phyloP scores from a whole-genome alignment of 2,113 vertebrate genomes.

The Proterorhinus semilunaris region DNA sequence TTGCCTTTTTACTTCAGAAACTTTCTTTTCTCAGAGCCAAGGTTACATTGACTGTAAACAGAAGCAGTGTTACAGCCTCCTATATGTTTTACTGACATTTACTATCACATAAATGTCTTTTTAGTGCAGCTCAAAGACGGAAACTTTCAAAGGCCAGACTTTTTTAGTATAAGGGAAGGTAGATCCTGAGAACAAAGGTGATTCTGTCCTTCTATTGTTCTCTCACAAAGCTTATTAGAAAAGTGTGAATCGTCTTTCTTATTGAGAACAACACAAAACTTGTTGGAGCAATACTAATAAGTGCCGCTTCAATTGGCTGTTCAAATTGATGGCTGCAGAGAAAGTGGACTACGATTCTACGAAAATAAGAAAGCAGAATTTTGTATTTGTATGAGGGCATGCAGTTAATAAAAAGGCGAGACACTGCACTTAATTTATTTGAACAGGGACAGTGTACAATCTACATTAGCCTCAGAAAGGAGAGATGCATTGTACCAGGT shows the following conservation, averaged over 20 bases:
- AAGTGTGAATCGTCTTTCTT: background rate
- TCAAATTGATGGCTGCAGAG: too few species aligned
- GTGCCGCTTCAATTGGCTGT: too few species aligned
- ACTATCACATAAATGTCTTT: background rate
- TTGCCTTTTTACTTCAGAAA: background rate
- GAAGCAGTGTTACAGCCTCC: background rate
- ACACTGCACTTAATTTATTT: too few species aligned
- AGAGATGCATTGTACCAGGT: too few species aligned
- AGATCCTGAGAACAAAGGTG: too few species aligned
- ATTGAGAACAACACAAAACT: background rate
- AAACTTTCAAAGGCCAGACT: background rate
- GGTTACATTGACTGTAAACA: background rate
- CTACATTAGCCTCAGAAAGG: too few species aligned
- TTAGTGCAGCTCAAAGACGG: background rate
- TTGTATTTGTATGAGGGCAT: too few species aligned
- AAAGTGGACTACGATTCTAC: too few species aligned
- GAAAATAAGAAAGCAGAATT: too few species aligned
- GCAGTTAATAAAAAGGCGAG: too few species aligned
- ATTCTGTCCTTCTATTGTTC: background rate
- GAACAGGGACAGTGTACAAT: too few species aligned
- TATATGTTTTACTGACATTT: conserved; percentile 2
- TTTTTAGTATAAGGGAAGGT: background rate
- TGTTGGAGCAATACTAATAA: too few species aligned
- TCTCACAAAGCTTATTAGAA: background rate
- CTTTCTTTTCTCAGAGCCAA: background rate